Percentiles rank a stretch among this genome's conserved stretches.
phyloP scores from a whole-genome alignment of 2,797 vertebrate genomes.

The Neopelma chrysocephalum region DNA sequence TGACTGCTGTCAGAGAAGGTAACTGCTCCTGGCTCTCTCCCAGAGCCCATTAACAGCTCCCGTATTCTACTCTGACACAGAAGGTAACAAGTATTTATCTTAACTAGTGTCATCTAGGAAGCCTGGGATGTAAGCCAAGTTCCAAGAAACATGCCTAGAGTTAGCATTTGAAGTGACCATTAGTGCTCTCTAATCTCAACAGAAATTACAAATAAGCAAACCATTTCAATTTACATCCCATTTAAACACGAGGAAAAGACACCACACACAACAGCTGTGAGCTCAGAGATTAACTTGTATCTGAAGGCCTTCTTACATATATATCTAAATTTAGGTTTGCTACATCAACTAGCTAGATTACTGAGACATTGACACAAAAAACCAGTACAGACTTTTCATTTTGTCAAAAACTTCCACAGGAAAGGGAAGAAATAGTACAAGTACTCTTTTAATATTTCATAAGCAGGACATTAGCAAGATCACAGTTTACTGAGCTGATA shows the following conservation, averaged over 20 bases:
- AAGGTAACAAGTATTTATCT: conserved; percentile 48
- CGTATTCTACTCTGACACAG: background rate
- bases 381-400: background rate
- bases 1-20: background rate
- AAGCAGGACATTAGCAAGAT: background rate
- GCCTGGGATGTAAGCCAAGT: conserved; percentile 34
- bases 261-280: background rate
- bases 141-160: background rate
- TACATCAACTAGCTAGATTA: background rate
- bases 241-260: background rate
- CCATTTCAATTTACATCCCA: background rate
- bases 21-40: conserved; percentile 19
- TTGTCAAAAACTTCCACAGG: background rate
- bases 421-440: background rate
- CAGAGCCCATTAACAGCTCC: conserved; percentile 23
- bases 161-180: conserved; percentile 20
- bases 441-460: background rate
- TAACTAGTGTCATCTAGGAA: conserved; percentile 55
- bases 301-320: background rate
- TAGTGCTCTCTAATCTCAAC: background rate
- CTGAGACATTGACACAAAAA: background rate
- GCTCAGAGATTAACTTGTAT: background rate
- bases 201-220: background rate
- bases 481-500: background rate
- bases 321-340: background rate